Conservation (phyloP, 2,888 invertebrate species). For the Gisinianus flammeolus region DNA sequence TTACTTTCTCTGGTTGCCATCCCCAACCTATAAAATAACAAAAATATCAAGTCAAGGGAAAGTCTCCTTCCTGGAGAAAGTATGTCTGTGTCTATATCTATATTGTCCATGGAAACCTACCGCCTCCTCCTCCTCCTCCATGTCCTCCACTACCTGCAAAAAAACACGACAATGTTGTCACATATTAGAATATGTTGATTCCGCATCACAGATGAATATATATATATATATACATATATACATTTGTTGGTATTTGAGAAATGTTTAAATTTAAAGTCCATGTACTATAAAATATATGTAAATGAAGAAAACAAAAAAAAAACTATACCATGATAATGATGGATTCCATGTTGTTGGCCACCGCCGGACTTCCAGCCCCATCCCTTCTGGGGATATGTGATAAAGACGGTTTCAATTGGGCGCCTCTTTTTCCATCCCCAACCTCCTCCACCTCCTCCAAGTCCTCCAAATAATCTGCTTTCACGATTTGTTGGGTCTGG, state of each 20-base stretch:
- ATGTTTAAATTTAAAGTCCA: no score
- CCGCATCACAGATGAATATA: no score
- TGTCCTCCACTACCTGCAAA: conserved; percentile 19
- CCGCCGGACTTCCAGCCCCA: conserved; percentile 46
- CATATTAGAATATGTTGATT: no score
- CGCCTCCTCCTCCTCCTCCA: conserved; percentile 27
- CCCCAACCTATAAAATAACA: conserved; percentile 26
- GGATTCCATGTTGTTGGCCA: conserved; percentile 35
- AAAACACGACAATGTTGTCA: not conserved
- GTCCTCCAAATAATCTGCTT: conserved; percentile 34
- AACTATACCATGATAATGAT: conserved; percentile 40
- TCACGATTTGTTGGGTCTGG: conserved; percentile 14
- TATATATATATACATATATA: no score
- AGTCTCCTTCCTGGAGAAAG: no score
- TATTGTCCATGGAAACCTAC: conserved; percentile 11
- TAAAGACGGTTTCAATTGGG: conserved; percentile 47
- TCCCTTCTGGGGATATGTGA: conserved; percentile 45
- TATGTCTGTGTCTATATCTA: not conserved
- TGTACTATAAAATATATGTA: not conserved
- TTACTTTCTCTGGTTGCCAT: conserved; percentile 13
- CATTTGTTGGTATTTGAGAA: no score
- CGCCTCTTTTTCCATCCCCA: conserved; percentile 45
- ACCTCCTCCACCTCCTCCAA: conserved; percentile 34
- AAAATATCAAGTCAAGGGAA: no score
- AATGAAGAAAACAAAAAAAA: not conserved